A percentile compares a stretch with the other conserved stretches of the same genome.
Conservation (phyloP, 2,113 vertebrate genomes). For the Vidua macroura region DNA sequence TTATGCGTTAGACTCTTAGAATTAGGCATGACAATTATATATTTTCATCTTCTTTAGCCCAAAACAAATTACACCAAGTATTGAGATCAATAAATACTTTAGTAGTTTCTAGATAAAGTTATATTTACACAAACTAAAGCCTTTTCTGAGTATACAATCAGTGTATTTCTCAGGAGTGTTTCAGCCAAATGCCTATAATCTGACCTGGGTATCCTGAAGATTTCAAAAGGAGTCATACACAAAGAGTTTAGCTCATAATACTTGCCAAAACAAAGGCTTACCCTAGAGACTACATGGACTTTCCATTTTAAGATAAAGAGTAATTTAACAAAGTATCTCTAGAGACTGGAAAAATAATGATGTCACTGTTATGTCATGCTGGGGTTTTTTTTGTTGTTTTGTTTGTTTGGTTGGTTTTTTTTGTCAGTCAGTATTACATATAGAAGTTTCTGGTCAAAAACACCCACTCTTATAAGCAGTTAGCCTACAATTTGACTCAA, state of each 20-base stretch:
- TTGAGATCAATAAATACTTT: background rate
- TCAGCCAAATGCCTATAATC: background rate
- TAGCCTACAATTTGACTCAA: background rate
- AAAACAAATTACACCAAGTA: background rate
- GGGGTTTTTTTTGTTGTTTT: background rate
- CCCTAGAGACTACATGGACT: background rate
- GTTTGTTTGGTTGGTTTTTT: background rate
- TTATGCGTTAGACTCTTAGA: background rate
- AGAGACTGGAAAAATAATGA: background rate
- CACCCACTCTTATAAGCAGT: background rate
- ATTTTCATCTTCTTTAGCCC: background rate
- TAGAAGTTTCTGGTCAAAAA: background rate
- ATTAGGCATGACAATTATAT: background rate
- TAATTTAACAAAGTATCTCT: background rate
- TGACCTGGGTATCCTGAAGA: background rate
- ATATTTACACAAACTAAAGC: background rate
- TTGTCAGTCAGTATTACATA: background rate
- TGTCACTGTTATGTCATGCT: background rate
- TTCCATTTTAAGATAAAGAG: background rate
- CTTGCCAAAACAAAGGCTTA: background rate
- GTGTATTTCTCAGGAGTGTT: background rate
- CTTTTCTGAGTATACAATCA: background rate
- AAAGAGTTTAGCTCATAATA: background rate
- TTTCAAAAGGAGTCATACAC: background rate
- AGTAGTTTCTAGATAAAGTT: background rate